phyloP scores from a whole-genome alignment of 2,888 invertebrate species.

The Proisotoma minuta region DNA sequence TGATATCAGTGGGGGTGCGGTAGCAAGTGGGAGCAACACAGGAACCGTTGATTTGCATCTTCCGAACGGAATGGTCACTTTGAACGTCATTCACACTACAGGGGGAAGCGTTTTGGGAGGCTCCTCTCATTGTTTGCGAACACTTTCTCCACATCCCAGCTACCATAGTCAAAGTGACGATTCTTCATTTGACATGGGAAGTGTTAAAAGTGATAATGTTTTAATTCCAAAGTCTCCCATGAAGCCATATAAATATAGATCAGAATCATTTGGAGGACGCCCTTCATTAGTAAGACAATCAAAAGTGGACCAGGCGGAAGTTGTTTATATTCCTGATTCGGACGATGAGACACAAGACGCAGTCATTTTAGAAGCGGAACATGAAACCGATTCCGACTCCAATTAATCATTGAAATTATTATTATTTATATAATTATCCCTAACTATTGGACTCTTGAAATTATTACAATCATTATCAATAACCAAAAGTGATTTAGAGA shows the following conservation, averaged over 20 bases:
- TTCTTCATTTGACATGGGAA: conserved; percentile 32
- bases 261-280: conserved; percentile 36
- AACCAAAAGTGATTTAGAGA: too few relatives aligned
- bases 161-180: conserved; percentile 38
- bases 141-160: conserved; percentile 35
- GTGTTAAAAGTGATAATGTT: conserved; percentile 33
- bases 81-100: conserved; percentile 50
- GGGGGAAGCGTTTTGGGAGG: conserved; percentile 21
- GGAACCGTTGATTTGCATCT: conserved; percentile 63
- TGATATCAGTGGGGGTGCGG: conserved; percentile 16
- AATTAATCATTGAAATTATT: too few relatives aligned
- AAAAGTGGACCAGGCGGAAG: conserved; percentile 40
- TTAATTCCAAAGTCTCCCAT: conserved; percentile 32
- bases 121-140: conserved; percentile 32
- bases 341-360: conserved; percentile 33
- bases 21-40: conserved; percentile 6
- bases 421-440: too few relatives aligned
- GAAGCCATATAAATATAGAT: conserved; percentile 17
- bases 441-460: too few relatives aligned
- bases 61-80: conserved; percentile 59
- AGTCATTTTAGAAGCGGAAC: conserved; percentile 25
- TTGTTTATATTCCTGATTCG: conserved; percentile 38
- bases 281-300: conserved; percentile 43
- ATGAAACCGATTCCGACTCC: conserved; percentile 22
- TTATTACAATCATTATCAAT: too few relatives aligned